Conservation (phyloP, 2,888 invertebrate species). For the Sycophila texana region DNA sequence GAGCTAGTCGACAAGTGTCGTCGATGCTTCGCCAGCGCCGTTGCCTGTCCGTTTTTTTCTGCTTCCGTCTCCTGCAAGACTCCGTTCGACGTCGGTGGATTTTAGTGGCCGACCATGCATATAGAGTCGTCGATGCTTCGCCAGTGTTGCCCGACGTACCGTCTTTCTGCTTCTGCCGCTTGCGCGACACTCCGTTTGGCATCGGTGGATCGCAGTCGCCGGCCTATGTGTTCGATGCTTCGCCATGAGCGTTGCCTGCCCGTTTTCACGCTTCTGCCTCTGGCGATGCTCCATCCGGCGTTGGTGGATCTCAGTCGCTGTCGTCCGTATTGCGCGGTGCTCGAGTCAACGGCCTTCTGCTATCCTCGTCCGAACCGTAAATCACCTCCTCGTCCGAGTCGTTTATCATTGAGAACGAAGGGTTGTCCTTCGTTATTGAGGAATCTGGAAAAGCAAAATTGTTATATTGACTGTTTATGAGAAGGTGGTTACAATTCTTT, state of each 20-base stretch:
- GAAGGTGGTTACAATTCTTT: no score
- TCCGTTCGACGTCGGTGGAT: no score
- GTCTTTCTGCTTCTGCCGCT: not conserved
- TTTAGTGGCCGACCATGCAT: no score
- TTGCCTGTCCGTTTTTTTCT: not conserved
- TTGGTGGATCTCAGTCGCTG: constrained; percentile 80
- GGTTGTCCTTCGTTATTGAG: constrained; percentile 96
- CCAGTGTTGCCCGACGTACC: no score
- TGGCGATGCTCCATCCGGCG: not conserved
- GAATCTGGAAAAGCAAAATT: constrained; percentile 82
- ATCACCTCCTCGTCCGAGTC: constrained; percentile 98
- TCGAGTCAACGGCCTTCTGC: constrained; percentile 87
- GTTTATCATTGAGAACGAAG: constrained; percentile 98
- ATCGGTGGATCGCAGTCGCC: no score
- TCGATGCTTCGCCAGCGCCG: not conserved
- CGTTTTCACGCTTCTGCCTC: not conserved
- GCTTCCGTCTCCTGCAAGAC: not conserved
- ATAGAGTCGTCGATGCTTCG: not conserved
- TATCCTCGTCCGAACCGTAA: constrained; percentile 94
- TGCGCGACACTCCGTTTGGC: no score
- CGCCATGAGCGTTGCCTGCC: no score
- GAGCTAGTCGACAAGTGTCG: not conserved
- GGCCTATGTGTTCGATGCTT: no score
- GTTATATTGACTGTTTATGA: no score
- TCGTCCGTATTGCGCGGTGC: constrained; percentile 82